Base-by-base conservation (phyloP, 2,888 invertebrate species). In the Acanthococcus lagerstroemiae region DNA sequence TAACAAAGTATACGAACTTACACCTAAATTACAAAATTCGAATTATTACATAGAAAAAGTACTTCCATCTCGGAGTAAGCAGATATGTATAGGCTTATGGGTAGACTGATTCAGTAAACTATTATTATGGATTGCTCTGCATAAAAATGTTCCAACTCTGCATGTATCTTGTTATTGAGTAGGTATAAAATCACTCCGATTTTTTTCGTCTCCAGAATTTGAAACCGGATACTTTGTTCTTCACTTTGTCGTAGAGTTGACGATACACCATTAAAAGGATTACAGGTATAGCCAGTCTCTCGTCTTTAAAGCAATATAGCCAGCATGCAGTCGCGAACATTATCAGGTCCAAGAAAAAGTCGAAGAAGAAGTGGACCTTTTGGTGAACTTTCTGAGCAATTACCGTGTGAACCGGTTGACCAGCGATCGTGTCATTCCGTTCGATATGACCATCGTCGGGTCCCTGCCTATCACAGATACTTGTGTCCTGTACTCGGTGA, bases 301-400 rank as follows among this genome's bases (percentile, higher is more conserved):
- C 88, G 73, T 87, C 87, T 73, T 86, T 86, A 73, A 89, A 90
- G 66, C 89, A 77, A 76, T 89, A 90, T 37, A 90, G 80, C 83
- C 89, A 90, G 75, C 86, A 84, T 24, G 90, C 90, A 15, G 89
- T 82, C 44, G 84, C 70, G 68, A 90, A 81, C 72, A 90, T 80
- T 48, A 86, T 84, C 67, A 88, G 75, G 75, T 90, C 90, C 0
- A 87, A 87, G 24, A 83, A 77, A 73, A 87, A 89, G 73, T 85
- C 86, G 24, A 89, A 78, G 0, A 82, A 83, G 1, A 85, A 81
- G 69, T 84, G 81, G 1, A 88, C 86, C 70, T 83, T 85, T 30
- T 80, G 79, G 72, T 85, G 46, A 17, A 57, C 67, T n/a, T 52
- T 48, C 46, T 45, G 44, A 1, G 44, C 55, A 2, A 12, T n/a